Evolutionary conservation across 2,797 vertebrate species (phyloP).

Genomic region (Poecilia wingei): DNA sequence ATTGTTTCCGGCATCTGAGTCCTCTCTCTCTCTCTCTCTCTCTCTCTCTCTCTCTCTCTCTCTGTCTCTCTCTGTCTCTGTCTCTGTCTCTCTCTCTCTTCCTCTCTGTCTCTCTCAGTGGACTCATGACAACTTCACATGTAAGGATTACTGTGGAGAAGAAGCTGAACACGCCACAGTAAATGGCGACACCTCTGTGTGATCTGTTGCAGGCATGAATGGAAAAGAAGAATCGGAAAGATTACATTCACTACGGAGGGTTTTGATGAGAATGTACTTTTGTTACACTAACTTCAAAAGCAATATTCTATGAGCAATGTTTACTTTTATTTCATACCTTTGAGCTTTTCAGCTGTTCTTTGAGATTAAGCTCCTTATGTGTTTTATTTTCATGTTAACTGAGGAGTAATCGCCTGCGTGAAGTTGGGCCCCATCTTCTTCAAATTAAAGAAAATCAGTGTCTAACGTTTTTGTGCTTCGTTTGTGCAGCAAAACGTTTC

Average conservation of each 20-base stretch:
- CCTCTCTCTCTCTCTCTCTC: conserved; percentile 12
- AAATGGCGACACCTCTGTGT: not conserved
- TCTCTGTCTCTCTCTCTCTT: no score
- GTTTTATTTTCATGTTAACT: not conserved
- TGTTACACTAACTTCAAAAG: not conserved
- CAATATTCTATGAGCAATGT: not conserved
- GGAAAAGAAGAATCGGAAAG: not conserved
- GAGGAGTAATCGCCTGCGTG: not conserved
- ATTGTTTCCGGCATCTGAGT: conserved; percentile 33
- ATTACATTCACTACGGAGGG: not conserved
- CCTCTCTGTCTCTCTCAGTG: conserved; percentile 7
- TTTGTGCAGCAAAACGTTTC: no score
- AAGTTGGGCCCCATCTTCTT: no score
- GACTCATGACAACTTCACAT: not conserved
- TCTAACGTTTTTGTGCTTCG: no score
- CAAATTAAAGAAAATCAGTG: no score
- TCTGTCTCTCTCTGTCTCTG: no score
- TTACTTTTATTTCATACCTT: not conserved
- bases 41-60: no score
- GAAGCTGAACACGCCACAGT: not conserved
- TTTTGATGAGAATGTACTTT: not conserved
- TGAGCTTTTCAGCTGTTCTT: not conserved
- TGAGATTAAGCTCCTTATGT: not conserved
- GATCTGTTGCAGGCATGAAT: not conserved
- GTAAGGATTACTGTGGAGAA: not conserved